Percentiles rank a stretch among this genome's conserved stretches.
These are phyloP conservation scores for Caenorhabditis uteleia DNA, from an alignment of 2,888 invertebrate species.

Conservation along the genomic window DNA sequence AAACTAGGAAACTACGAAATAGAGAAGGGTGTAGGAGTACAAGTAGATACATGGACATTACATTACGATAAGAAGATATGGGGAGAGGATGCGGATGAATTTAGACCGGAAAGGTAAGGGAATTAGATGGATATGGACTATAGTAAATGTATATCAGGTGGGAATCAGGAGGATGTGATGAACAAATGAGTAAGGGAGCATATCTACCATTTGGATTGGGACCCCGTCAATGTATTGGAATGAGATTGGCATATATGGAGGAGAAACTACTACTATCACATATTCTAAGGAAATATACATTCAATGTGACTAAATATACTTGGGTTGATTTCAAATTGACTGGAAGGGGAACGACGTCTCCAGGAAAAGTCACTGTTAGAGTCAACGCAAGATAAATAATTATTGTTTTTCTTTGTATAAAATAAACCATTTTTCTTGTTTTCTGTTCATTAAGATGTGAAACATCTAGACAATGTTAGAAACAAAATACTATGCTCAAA, in stretches of 20 bases:
- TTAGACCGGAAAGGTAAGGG: constrained; percentile 32
- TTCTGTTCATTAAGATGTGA: too few species aligned
- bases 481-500: too few species aligned
- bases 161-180: too few species aligned
- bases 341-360: constrained; percentile 22
- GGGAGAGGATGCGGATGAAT: constrained; percentile 47
- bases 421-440: too few species aligned
- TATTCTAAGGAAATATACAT: constrained; percentile 48
- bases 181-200: too few species aligned
- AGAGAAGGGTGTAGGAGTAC: constrained; percentile 32
- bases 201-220: constrained; percentile 51
- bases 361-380: constrained; percentile 7
- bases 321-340: constrained; percentile 18
- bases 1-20: constrained; percentile 52
- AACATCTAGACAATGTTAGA: too few species aligned
- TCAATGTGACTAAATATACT: constrained; percentile 37
- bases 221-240: constrained; percentile 58
- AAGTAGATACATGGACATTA: constrained; percentile 35
- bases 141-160: too few species aligned
- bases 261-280: constrained; percentile 56
- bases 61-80: constrained; percentile 19
- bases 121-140: too few species aligned
- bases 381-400: constrained; percentile 5
- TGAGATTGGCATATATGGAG: constrained; percentile 62
- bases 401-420: neutral